Percentiles rank a stretch among this genome's conserved stretches.
phyloP scores from a whole-genome alignment of 2,797 vertebrate genomes.

The Pipistrellus pipistrellus region DNA sequence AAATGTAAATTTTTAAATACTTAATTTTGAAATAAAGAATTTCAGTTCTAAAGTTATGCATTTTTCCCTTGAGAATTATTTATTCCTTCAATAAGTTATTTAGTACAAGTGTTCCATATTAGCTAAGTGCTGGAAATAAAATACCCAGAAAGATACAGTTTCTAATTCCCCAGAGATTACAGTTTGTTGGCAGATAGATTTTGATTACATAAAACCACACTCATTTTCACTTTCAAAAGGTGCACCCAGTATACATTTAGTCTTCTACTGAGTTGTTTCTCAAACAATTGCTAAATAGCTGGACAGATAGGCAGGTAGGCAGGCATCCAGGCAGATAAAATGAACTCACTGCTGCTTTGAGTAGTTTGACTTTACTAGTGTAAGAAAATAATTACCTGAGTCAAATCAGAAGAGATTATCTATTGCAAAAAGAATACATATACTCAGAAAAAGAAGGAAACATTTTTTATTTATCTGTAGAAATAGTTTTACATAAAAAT shows the following conservation, averaged over 20 bases:
- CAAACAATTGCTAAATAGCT: not conserved
- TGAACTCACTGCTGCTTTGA: not conserved
- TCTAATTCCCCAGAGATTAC: not conserved
- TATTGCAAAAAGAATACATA: not conserved
- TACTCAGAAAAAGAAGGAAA: not conserved
- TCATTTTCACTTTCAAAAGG: not conserved
- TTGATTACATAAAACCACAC: slow-evolving; percentile 1
- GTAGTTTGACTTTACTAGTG: not conserved
- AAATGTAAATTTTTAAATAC: slow-evolving; percentile 34
- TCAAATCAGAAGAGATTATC: slow-evolving; percentile 32
- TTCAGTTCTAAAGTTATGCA: not conserved
- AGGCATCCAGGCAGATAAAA: not conserved
- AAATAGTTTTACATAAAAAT: slow-evolving; percentile 23
- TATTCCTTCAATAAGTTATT: not conserved
- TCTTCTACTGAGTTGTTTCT: slow-evolving; percentile 37
- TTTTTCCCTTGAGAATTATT: slow-evolving; percentile 47
- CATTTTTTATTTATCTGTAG: slow-evolving; percentile 16
- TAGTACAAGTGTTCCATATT: not conserved
- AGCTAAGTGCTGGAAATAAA: not conserved
- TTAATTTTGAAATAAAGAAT: slow-evolving; percentile 53
- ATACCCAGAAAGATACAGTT: not conserved
- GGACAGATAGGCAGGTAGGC: not conserved
- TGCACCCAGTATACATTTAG: not conserved
- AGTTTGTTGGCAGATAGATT: not conserved
- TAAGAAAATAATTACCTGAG: slow-evolving; percentile 15